phyloP scores from a whole-genome alignment of 2,113 vertebrate genomes.

The human region DNA sequence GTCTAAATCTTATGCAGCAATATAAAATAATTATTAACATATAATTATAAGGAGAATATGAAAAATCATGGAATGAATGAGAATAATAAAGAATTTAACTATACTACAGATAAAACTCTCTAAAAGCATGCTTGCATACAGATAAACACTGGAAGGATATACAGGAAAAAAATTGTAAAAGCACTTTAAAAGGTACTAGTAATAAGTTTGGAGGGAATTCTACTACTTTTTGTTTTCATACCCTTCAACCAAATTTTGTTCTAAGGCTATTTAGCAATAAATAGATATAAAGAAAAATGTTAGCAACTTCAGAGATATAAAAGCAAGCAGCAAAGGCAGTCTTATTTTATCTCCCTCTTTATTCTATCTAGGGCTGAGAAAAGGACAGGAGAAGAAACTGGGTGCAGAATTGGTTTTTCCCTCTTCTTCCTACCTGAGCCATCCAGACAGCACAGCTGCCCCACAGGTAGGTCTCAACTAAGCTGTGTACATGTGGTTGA shows the following conservation, averaged over 20 bases:
- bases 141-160: background rate
- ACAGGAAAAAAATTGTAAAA: background rate
- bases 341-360: background rate
- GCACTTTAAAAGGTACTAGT: background rate
- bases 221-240: background rate
- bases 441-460: background rate
- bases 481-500: fast-evolving
- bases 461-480: background rate
- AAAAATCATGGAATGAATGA: conserved; percentile 20
- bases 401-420: background rate
- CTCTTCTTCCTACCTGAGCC: background rate
- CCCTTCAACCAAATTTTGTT: background rate
- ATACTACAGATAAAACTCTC: background rate
- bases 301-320: background rate
- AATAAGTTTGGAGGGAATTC: background rate
- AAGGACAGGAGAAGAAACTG: background rate
- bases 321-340: background rate
- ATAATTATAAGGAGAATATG: background rate
- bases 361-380: background rate
- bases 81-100: background rate
- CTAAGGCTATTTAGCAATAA: background rate
- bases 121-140: background rate
- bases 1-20: background rate
- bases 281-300: background rate
- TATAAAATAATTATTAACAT: conserved; percentile 40